These are phyloP conservation scores for Priocnemis perturbator DNA, from an alignment of 2,888 invertebrate species.

Conservation along the genomic window DNA sequence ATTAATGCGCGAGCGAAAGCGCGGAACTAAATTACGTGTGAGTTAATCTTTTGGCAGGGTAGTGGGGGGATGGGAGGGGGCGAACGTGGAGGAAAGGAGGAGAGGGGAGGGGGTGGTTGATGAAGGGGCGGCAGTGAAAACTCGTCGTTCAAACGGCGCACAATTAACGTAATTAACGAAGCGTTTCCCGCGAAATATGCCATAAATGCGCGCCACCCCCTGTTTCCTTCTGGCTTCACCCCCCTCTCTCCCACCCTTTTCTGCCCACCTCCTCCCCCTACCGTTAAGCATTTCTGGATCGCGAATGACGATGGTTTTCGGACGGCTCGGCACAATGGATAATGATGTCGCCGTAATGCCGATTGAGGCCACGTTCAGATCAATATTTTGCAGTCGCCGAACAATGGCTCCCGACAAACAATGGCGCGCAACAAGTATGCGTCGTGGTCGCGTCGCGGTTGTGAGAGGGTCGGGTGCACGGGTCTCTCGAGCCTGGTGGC, in stretches of 20 bases:
- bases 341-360: conserved; percentile 13
- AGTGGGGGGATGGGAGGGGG: no score
- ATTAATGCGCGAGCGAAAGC: no score
- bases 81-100: no score
- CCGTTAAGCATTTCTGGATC: conserved; percentile 6
- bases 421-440: conserved; percentile 49
- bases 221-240: no score
- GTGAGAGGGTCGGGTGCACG: background rate
- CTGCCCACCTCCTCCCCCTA: background rate
- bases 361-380: conserved; percentile 24
- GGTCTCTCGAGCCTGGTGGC: no score
- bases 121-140: no score
- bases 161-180: conserved; percentile 6
- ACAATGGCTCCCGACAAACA: conserved; percentile 38
- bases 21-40: no score
- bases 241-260: no score
- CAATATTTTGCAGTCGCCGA: conserved; percentile 48
- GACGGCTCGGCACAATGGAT: conserved; percentile 8
- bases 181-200: conserved; percentile 1
- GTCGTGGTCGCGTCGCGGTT: conserved; percentile 16
- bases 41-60: no score
- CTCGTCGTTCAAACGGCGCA: background rate
- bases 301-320: conserved; percentile 1
- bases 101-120: no score
- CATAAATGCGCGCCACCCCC: background rate